Base-by-base conservation (phyloP, 2,888 invertebrate genomes). In the Ommatoiulus sabulosus region DNA sequence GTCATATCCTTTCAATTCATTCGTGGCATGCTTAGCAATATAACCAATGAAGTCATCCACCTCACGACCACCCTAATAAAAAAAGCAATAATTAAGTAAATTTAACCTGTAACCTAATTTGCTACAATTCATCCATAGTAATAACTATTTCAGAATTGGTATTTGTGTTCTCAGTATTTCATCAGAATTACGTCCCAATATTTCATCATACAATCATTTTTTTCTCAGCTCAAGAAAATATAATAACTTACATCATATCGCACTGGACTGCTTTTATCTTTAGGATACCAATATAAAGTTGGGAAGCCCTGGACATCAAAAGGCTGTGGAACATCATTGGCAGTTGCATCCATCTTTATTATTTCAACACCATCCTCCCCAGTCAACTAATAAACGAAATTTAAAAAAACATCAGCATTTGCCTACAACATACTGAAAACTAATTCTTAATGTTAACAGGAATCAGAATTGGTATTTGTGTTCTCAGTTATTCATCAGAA, bases 271-370 rank as follows among this genome's bases (percentile, higher is more conserved):
- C 95, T 93, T 92, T 96, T 96, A 87, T 93, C 93, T 91, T 97
- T 95, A 15, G 98, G 96, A 90, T 96, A 95, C 98, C 98, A 99
- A 95, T 95, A 99, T 90, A 99, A 94, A 6, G 99, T 99, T 89
- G 99, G 99, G 95, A 99, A 99, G 12, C 99, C 99, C 89, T 96
- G 95, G 12, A 99, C 99, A 92, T 98, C 97, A 93, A 95, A 99
- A 10, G 94, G 93, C 90, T 96, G 94, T 90, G 99, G 98, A 91
- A 99, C 99, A 94, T 99, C 99, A 93, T 99, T 99, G 90, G 97
- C 97, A 15, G 99, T 99, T 17, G 99, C 99, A 93, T 99, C 99
- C 94, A 99, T 97, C 93, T 99, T 99, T 1, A 98, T 97, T 91
- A 99, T 97, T 90, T 95, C 96, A 2, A 99, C 95, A 89, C 92